Conservation (phyloP, 2,113 vertebrate genomes). For the Ptychochromis oligacanthus region DNA sequence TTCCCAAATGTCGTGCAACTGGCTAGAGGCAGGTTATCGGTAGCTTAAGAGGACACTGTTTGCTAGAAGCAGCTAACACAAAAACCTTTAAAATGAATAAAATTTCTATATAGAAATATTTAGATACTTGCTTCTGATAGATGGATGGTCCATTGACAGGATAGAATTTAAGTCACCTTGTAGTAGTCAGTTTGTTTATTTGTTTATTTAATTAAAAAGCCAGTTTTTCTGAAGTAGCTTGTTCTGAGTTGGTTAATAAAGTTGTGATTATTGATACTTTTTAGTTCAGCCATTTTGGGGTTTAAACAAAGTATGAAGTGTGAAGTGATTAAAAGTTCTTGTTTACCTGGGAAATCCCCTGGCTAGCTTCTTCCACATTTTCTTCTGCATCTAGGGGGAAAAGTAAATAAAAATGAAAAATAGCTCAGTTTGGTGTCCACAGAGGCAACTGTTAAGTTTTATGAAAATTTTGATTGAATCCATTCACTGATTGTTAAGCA, state of each 20-base stretch:
- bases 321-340: background rate
- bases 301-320: background rate
- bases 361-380: conserved; percentile 55
- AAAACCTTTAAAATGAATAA: background rate
- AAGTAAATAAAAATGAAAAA: background rate
- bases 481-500: background rate
- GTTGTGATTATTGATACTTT: accelerated
- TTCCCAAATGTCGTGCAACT: background rate
- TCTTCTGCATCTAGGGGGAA: conserved; percentile 58
- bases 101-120: background rate
- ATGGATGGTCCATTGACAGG: too few species aligned
- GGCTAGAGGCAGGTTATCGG: background rate
- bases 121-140: accelerated
- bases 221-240: background rate
- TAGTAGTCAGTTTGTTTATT: too few species aligned
- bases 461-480: background rate
- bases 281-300: background rate
- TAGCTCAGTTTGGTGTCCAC: background rate
- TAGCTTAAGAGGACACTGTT: background rate
- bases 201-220: too few species aligned
- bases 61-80: accelerated
- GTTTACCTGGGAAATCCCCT: conserved; percentile 74
- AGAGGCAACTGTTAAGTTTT: accelerated
- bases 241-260: background rate
- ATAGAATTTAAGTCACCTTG: accelerated